Evolutionary conservation across 2,113 vertebrate species (phyloP).

Genomic region (Gorsachius goisagi): DNA sequence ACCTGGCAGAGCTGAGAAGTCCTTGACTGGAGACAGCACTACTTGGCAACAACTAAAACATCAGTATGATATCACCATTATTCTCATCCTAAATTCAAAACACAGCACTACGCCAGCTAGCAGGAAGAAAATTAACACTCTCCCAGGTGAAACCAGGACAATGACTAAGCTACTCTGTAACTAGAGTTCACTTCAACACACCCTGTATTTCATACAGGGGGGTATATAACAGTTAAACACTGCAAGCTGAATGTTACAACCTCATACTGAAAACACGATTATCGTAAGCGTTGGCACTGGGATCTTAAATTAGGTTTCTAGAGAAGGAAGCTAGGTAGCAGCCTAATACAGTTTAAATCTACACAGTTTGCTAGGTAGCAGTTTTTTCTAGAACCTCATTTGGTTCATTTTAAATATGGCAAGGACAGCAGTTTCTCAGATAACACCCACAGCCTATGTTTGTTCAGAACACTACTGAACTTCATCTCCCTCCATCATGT

Average conservation of each 20-base stretch:
- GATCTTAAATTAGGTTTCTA: neutral
- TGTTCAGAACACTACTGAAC: neutral
- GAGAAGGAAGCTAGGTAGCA: neutral
- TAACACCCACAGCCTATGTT: neutral
- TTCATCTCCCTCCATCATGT: neutral
- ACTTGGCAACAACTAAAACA: too few species aligned
- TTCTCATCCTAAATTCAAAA: too few species aligned
- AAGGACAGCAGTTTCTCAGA: neutral
- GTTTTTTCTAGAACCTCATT: neutral
- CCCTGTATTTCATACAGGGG: neutral
- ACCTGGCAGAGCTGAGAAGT: too few species aligned
- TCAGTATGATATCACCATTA: too few species aligned
- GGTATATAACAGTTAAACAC: neutral
- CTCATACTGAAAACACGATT: neutral
- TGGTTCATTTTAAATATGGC: neutral
- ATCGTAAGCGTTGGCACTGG: rapidly evolving
- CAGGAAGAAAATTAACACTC: too few species aligned
- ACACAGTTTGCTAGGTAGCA: neutral
- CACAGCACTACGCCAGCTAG: too few species aligned
- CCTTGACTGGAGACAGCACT: too few species aligned
- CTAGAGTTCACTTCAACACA: neutral
- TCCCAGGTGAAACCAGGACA: too few species aligned
- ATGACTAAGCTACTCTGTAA: neutral
- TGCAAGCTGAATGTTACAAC: neutral
- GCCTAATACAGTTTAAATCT: neutral